phyloP scores from a whole-genome alignment of 2,888 invertebrate species.

The Drosophila merina region DNA sequence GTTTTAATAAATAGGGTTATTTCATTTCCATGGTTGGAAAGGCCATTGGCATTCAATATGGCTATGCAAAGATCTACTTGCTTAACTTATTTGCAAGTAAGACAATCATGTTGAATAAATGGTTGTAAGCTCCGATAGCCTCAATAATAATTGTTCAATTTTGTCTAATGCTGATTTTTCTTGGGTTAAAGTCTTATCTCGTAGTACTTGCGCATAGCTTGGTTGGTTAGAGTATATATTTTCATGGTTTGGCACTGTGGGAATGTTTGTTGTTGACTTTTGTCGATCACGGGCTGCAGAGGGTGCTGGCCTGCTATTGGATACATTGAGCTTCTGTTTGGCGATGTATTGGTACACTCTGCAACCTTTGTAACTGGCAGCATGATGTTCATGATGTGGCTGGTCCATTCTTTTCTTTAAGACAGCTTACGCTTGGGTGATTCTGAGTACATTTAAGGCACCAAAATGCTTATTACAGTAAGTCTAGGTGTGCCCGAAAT shows the following conservation, averaged over 20 bases:
- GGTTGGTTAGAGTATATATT: not conserved
- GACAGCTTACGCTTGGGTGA: conserved; percentile 6
- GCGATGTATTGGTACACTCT: no score
- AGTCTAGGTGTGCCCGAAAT: conserved; percentile 13
- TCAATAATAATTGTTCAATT: conserved; percentile 14
- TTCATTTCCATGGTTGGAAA: no score
- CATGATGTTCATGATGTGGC: conserved; percentile 3
- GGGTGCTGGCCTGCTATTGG: not conserved
- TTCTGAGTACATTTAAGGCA: conserved; percentile 18
- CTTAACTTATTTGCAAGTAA: conserved; percentile 17
- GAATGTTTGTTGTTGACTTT: not conserved
- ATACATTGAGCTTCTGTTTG: no score
- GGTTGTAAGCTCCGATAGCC: conserved; percentile 11
- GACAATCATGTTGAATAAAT: conserved; percentile 19
- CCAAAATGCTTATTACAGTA: conserved; percentile 13
- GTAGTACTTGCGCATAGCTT: not conserved
- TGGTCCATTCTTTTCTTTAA: conserved; percentile 5
- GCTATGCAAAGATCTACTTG: no score
- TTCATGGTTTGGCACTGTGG: not conserved
- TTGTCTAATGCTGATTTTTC: conserved; percentile 5
- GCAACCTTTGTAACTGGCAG: not conserved
- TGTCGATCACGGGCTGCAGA: not conserved
- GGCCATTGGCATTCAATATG: no score
- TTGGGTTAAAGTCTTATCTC: conserved; percentile 1
- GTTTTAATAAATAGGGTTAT: no score